Conservation (phyloP, 2,888 invertebrate species). For the Chrysolina oricalcia region DNA sequence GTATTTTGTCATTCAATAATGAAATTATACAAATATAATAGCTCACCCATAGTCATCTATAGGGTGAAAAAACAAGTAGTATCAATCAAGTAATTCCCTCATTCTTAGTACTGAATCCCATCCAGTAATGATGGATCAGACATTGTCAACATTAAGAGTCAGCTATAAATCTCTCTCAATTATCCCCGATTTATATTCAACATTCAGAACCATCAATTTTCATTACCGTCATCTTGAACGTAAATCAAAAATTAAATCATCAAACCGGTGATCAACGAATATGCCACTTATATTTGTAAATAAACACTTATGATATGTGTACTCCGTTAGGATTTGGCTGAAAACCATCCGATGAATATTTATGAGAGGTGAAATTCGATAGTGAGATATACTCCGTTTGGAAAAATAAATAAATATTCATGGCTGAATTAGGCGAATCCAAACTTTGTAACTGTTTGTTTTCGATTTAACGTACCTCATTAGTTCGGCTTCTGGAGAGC, state of each 20-base stretch:
- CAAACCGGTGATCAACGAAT: slow-evolving; percentile 36
- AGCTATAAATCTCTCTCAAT: slow-evolving; percentile 2
- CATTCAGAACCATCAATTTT: slow-evolving; percentile 35
- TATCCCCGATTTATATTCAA: slow-evolving; percentile 12
- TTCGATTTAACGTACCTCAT: slow-evolving; percentile 27
- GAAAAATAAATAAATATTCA: slow-evolving; percentile 39
- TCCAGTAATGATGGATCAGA: neutral
- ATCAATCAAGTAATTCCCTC: too few species aligned
- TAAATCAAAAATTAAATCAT: slow-evolving; percentile 44
- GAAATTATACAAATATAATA: too few species aligned
- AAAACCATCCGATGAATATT: slow-evolving; percentile 43
- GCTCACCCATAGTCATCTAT: too few species aligned
- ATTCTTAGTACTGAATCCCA: too few species aligned
- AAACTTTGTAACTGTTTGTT: slow-evolving; percentile 40
- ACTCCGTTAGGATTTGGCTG: slow-evolving; percentile 22
- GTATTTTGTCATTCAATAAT: too few species aligned
- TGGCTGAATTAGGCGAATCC: slow-evolving; percentile 38
- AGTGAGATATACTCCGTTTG: slow-evolving; percentile 41
- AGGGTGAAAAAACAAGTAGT: too few species aligned
- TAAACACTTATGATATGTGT: slow-evolving; percentile 42
- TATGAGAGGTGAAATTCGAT: slow-evolving; percentile 39
- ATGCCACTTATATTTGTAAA: slow-evolving; percentile 41
- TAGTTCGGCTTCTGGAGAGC: slow-evolving; percentile 29
- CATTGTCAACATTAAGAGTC: neutral
- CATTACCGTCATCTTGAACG: slow-evolving; percentile 36